These are phyloP conservation scores for Monopterus albus DNA, from an alignment of 2,113 vertebrate species.

Conservation along the genomic window DNA sequence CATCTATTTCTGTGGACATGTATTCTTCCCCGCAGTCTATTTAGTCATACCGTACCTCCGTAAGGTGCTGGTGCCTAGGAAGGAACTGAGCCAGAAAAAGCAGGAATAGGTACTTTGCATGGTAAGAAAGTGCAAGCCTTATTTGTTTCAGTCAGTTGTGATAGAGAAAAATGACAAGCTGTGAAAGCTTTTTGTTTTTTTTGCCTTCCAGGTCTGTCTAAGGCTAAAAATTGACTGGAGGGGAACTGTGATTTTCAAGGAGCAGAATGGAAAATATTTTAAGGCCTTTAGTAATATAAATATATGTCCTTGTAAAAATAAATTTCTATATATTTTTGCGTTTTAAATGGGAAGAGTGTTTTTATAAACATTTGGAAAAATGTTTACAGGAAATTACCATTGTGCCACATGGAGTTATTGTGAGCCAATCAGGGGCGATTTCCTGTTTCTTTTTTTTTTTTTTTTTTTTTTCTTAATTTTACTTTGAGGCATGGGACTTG, in stretches of 20 bases:
- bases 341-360: conserved; percentile 66
- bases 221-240: conserved; percentile 71
- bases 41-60: conserved; percentile 88
- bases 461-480: not conserved
- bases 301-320: conserved; percentile 76
- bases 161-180: not conserved
- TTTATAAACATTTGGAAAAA: conserved; percentile 74
- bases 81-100: conserved; percentile 70
- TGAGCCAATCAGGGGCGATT: conserved; percentile 68
- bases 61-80: conserved; percentile 89
- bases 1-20: conserved; percentile 91
- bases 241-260: conserved; percentile 78
- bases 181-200: not conserved
- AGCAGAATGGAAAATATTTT: conserved; percentile 80
- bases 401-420: conserved; percentile 75
- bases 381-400: conserved; percentile 78
- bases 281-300: conserved; percentile 81
- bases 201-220: conserved; percentile 65
- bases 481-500: too few species aligned
- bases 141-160: not conserved
- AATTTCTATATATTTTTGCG: conserved; percentile 82
- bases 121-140: conserved; percentile 46
- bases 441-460: conserved; percentile 43
- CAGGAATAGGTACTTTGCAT: conserved; percentile 66
- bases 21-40: conserved; percentile 86